Conservation (phyloP, 2,797 vertebrate genomes). For the Alfaro cultratus region DNA sequence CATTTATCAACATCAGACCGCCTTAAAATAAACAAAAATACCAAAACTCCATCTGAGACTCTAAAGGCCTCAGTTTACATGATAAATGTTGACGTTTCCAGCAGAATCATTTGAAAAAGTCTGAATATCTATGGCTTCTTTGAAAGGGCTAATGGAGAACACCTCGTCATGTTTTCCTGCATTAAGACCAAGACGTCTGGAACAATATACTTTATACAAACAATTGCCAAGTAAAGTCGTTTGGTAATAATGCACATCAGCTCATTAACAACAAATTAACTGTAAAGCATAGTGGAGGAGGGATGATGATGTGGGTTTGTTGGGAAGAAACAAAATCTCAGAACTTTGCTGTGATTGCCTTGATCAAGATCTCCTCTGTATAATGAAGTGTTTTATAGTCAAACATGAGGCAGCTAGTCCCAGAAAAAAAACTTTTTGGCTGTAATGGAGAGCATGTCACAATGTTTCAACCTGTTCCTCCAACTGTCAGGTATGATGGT, state of each 20-base stretch:
- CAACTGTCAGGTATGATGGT: not conserved
- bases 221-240: not conserved
- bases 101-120: not conserved
- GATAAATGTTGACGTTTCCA: not conserved
- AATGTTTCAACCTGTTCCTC: not conserved
- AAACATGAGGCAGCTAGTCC: not conserved
- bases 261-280: not conserved
- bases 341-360: not conserved
- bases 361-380: not conserved
- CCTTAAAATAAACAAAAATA: not conserved
- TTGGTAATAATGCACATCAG: not conserved
- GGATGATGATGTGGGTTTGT: no score
- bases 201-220: not conserved
- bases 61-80: not conserved
- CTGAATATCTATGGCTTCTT: no score
- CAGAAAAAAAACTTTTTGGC: no score
- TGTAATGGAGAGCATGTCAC: no score
- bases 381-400: not conserved
- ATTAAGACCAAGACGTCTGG: not conserved
- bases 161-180: not conserved
- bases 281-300: not conserved
- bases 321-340: no score
- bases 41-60: not conserved
- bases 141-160: not conserved
- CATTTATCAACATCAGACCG: not conserved